Percentiles rank a stretch among this genome's conserved stretches.
These are phyloP conservation scores for Acanthaster planci DNA, from an alignment of 35 echinoderm and acorn worm genomes.

Conservation along the genomic window DNA sequence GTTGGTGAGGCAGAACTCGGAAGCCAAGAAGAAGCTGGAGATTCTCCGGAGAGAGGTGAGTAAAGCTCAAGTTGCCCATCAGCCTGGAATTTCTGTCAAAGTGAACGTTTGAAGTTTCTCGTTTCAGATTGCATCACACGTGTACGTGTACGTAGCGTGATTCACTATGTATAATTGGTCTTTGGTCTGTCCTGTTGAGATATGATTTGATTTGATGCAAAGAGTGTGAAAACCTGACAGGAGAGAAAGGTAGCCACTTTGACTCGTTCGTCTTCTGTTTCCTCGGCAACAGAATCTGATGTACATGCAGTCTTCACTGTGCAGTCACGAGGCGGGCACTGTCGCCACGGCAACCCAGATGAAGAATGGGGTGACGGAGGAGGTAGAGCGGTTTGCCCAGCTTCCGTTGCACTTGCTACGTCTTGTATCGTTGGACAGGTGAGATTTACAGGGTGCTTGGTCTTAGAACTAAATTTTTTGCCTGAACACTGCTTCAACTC, in stretches of 20 bases:
- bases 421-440: slow-evolving; percentile 49
- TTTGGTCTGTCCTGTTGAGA: too few relatives aligned
- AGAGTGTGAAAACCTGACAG: too few relatives aligned
- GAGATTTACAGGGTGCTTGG: not conserved
- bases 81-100: too few relatives aligned
- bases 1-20: slow-evolving; percentile 70
- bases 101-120: too few relatives aligned
- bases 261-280: not conserved
- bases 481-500: too few relatives aligned
- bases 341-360: slow-evolving; percentile 65
- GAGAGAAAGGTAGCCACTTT: too few relatives aligned
- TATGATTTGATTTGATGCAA: too few relatives aligned
- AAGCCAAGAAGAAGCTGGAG: slow-evolving; percentile 66
- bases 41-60: slow-evolving; percentile 55
- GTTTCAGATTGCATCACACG: not conserved
- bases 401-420: slow-evolving; percentile 66
- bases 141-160: not conserved
- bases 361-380: slow-evolving; percentile 42
- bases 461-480: too few relatives aligned
- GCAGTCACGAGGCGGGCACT: slow-evolving; percentile 56
- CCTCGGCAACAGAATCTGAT: slow-evolving; percentile 36
- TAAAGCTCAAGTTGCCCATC: not conserved
- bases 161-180: too few relatives aligned
- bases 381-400: slow-evolving; percentile 52
- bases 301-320: slow-evolving; percentile 65